phyloP scores from a whole-genome alignment of 2,888 invertebrate genomes.

The Rhopalosiphum nymphaeae region DNA sequence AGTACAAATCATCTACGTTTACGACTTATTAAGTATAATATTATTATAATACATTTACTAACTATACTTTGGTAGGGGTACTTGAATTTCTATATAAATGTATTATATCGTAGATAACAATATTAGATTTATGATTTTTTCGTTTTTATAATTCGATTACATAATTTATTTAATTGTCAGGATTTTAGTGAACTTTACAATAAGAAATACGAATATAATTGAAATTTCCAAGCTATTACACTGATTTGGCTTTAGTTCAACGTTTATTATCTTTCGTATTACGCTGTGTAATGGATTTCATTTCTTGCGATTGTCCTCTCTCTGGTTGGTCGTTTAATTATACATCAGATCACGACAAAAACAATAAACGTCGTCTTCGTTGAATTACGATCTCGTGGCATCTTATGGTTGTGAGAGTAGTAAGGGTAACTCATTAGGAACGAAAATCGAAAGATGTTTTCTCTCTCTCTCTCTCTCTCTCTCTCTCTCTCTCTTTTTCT shows the following conservation, averaged over 20 bases:
- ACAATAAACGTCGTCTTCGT: conserved; percentile 54
- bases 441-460: conserved; percentile 44
- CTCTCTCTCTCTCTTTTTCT: too few species aligned
- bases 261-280: conserved; percentile 56
- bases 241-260: conserved; percentile 59
- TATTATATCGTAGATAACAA: neutral
- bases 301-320: conserved; percentile 58
- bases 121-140: neutral
- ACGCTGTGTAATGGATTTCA: conserved; percentile 50
- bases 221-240: conserved; percentile 62
- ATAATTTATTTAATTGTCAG: neutral
- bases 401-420: neutral
- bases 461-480: neutral
- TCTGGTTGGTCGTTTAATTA: conserved; percentile 51
- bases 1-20: neutral
- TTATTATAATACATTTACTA: neutral
- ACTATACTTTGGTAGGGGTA: neutral
- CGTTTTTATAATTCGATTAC: neutral
- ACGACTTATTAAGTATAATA: neutral
- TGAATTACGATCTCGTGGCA: conserved; percentile 35
- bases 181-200: neutral
- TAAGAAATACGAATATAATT: conserved; percentile 56
- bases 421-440: conserved; percentile 48
- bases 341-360: conserved; percentile 60
- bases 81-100: neutral